phyloP scores from a whole-genome alignment of 1,140 invertebrate species.

The Dendroctonus valens region DNA sequence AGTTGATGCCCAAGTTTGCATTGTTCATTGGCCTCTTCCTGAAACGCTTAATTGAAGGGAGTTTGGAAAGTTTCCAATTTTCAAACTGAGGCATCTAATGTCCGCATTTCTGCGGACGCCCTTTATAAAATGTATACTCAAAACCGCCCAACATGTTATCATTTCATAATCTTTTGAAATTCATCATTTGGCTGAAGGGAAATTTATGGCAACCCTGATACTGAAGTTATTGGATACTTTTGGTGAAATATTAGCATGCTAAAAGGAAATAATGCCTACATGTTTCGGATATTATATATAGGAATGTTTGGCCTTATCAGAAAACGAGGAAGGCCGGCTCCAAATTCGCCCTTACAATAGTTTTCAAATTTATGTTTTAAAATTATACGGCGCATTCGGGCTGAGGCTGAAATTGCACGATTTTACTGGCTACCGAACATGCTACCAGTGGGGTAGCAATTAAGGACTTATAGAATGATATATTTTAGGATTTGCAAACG shows the following conservation, averaged over 20 bases:
- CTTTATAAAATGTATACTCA: too few relatives aligned
- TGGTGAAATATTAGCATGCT: constrained; percentile 27
- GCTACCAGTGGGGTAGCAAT: background rate
- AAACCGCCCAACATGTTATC: too few relatives aligned
- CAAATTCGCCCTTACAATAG: constrained; percentile 7
- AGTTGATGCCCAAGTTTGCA: too few relatives aligned
- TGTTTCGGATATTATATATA: constrained; percentile 39
- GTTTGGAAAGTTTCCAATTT: too few relatives aligned
- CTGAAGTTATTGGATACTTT: constrained; percentile 22
- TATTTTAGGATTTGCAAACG: too few relatives aligned
- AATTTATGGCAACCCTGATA: constrained; percentile 14
- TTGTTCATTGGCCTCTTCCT: too few relatives aligned
- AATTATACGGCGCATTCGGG: constrained; percentile 8
- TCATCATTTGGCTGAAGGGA: background rate
- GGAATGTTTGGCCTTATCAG: constrained; percentile 39
- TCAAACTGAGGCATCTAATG: too few relatives aligned
- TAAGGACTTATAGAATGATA: too few relatives aligned
- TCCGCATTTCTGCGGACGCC: too few relatives aligned
- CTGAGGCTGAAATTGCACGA: constrained; percentile 1
- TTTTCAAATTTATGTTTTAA: constrained; percentile 36
- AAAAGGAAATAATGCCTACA: constrained; percentile 40
- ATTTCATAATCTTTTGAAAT: background rate
- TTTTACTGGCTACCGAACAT: background rate
- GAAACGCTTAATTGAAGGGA: too few relatives aligned
- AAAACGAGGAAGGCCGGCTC: constrained; percentile 23